Evolutionary conservation across 2,797 vertebrate species (phyloP).

Genomic region (Myiotriccus ornatus): DNA sequence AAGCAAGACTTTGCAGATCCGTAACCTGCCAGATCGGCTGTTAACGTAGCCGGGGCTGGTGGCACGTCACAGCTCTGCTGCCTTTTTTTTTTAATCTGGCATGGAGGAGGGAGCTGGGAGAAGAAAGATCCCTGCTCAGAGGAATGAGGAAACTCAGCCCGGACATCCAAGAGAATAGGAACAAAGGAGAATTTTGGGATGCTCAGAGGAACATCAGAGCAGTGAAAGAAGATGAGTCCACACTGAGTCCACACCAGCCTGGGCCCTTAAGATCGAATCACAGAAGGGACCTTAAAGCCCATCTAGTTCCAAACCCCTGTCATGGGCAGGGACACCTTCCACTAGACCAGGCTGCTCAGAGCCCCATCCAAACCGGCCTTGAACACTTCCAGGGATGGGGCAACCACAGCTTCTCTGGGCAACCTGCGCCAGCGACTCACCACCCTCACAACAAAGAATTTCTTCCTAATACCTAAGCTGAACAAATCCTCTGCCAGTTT

Average conservation of each 20-base stretch:
- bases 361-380: neutral
- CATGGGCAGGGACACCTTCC: neutral
- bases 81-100: neutral
- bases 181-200: neutral
- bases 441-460: neutral
- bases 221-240: rapidly evolving
- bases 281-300: neutral
- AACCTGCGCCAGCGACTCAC: neutral
- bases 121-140: neutral
- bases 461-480: neutral
- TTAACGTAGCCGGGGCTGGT: neutral
- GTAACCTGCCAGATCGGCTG: constrained; percentile 45
- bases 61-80: neutral
- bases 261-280: neutral
- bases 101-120: neutral
- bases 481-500: neutral
- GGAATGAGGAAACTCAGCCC: neutral
- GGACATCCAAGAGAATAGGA: neutral
- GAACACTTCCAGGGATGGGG: neutral
- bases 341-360: neutral
- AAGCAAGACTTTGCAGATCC: neutral
- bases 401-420: neutral
- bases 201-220: neutral
- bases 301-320: neutral
- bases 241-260: neutral